Base-by-base conservation (phyloP, 2,113 vertebrate species). In the Lates calcarifer region DNA sequence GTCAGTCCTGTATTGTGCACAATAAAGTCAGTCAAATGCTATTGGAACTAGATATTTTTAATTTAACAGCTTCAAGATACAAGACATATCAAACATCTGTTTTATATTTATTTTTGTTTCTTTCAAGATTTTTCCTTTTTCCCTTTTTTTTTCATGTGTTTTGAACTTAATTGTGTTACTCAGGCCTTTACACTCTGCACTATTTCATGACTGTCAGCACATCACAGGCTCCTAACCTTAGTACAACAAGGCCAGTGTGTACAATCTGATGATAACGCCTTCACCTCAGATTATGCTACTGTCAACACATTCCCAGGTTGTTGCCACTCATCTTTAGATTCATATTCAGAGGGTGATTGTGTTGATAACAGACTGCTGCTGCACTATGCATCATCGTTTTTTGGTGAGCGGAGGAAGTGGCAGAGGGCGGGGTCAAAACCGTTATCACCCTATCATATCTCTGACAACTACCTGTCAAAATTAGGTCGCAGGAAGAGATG, bases 391-490 rank as follows among this genome's bases (percentile, higher is more conserved):
- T 91, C 93, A 90, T 91, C 84, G 58, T 75, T 87, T 87, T 82
- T 73, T 72, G 33, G 62, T 18, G 11, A 45, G 60, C 56, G 39
- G 69, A 67, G 81, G 84, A 86, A 85, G 75, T 80, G 77, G 84
- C 26, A 43, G 83, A 86, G 92, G 90, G 90, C 81, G 84, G 90
- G 93, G 93, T 91, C 94, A 94, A 82, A 92, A 66, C 92, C 74
- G 93, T 94, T 96, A 94, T 94, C 94, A 93, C 94, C 92, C 88
- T 93, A 91, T 93, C 89, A 92, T 91, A 92, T 94, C 93, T 93
- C 89, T 90, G 93, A 93, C 94, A 92, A 90, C 94, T 96, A 96
- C 96, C 96, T 97, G 96, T 96, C 94, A 95, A 96, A 96, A 95
- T 95, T 91, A 91, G 96, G 96, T 95, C 83, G 95, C 96, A 94